A percentile compares a stretch with the other conserved stretches of the same genome.
These are phyloP conservation scores for Drosophila mayri DNA, from an alignment of 1,140 invertebrate genomes.

Conservation along the genomic window DNA sequence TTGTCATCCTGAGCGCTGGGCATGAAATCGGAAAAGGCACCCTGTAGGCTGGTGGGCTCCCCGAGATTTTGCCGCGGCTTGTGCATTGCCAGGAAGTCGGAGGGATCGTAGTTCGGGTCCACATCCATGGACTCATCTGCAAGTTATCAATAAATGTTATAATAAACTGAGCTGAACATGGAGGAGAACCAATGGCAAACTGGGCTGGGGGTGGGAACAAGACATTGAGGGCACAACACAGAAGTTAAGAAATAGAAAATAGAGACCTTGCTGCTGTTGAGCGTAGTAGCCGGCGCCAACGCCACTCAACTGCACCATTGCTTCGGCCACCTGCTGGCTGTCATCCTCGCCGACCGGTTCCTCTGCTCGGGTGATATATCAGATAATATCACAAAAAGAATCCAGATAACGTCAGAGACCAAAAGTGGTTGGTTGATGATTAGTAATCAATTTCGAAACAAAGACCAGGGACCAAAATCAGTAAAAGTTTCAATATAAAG, in stretches of 20 bases:
- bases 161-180: conserved; percentile 4
- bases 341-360: conserved; percentile 89
- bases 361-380: conserved; percentile 74
- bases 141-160: conserved; percentile 45
- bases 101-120: conserved; percentile 94
- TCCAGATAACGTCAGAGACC: conserved; percentile 42
- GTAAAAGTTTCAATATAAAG: not conserved
- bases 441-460: conserved; percentile 17
- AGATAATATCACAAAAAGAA: conserved; percentile 47
- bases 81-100: conserved; percentile 89
- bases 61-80: conserved; percentile 56
- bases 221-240: conserved; percentile 29
- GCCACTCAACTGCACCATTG: conserved; percentile 93
- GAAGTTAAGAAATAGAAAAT: conserved; percentile 36
- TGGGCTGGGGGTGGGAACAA: conserved; percentile 6
- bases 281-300: conserved; percentile 90
- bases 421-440: conserved; percentile 24
- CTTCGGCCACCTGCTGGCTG: conserved; percentile 92
- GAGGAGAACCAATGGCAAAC: not conserved
- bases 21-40: conserved; percentile 67
- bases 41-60: conserved; percentile 43
- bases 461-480: conserved; percentile 13
- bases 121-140: conserved; percentile 92
- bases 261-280: conserved; percentile 86
- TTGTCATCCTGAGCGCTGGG: conserved; percentile 61